Conservation (phyloP, 1,140 invertebrate genomes). For the Drosophila tropicalis region DNA sequence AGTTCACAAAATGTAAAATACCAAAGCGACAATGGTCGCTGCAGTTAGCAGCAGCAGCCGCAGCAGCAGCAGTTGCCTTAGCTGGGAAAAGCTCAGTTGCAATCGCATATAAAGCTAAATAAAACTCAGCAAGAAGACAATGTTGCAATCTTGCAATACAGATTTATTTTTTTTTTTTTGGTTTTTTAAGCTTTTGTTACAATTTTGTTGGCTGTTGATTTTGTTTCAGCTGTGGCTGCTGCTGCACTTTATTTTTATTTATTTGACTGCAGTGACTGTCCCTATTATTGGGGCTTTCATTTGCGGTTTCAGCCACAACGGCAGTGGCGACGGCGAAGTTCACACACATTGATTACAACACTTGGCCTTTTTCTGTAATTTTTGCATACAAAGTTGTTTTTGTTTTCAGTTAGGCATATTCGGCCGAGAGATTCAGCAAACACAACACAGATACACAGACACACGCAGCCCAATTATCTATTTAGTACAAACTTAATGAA, state of each 20-base stretch:
- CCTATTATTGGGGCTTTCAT: constrained; percentile 54
- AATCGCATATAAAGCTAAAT: constrained; percentile 58
- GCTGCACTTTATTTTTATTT: constrained; percentile 4
- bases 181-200: constrained; percentile 54
- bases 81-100: constrained; percentile 58
- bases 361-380: constrained; percentile 40
- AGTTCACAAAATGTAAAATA: constrained; percentile 73
- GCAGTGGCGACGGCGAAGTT: constrained; percentile 2
- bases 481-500: constrained; percentile 6
- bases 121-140: constrained; percentile 55
- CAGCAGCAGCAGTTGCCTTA: constrained; percentile 23
- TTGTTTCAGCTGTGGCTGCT: constrained; percentile 21
- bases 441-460: constrained; percentile 12
- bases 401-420: constrained; percentile 26
- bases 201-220: constrained; percentile 52
- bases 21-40: constrained; percentile 37
- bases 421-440: constrained; percentile 11
- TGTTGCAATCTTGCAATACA: constrained; percentile 72
- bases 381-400: constrained; percentile 28
- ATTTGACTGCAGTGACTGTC: constrained; percentile 31
- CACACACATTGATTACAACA: constrained; percentile 47
- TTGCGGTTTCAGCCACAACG: constrained; percentile 43
- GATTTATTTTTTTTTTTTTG: constrained; percentile 63
- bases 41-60: no score
- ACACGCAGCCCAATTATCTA: not conserved